Evolutionary conservation across 2,888 invertebrate species (phyloP).

Genomic region (Drepanosiphum platanoidis): DNA sequence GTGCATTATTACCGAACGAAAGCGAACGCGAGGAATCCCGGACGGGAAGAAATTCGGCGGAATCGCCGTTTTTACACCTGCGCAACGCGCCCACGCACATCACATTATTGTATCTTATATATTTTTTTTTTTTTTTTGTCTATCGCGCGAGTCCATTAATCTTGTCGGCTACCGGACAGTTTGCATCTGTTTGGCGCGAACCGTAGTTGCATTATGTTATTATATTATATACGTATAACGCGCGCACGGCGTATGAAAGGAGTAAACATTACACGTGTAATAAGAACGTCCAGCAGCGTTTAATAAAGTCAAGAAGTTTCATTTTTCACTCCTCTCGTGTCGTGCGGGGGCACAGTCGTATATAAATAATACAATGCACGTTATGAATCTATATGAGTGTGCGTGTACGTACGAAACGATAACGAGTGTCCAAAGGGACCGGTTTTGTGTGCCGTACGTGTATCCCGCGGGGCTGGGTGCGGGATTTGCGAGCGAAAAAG

Average conservation of each 20-base stretch:
- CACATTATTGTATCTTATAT: not conserved
- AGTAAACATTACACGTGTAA: slow-evolving; percentile 62
- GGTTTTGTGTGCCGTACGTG: not conserved
- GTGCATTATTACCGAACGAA: slow-evolving; percentile 3
- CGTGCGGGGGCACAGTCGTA: not conserved
- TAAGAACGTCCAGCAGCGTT: slow-evolving; percentile 46
- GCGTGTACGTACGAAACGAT: slow-evolving; percentile 6
- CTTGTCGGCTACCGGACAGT: slow-evolving; percentile 52
- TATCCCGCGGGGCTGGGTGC: not conserved
- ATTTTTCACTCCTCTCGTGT: slow-evolving; percentile 49
- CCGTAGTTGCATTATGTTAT: not conserved
- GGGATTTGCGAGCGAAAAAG: slow-evolving; percentile 13
- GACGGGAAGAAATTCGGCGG: slow-evolving; percentile 7
- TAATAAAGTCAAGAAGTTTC: slow-evolving; percentile 60
- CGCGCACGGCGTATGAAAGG: slow-evolving; percentile 36
- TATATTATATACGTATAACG: not conserved
- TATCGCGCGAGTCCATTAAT: slow-evolving; percentile 49
- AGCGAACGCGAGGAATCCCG: slow-evolving; percentile 51
- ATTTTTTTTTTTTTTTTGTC: slow-evolving; percentile 26
- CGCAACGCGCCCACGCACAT: not conserved
- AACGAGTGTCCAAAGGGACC: slow-evolving; percentile 29
- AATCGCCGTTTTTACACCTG: slow-evolving; percentile 42
- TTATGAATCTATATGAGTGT: not conserved
- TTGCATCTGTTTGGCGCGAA: slow-evolving; percentile 56
- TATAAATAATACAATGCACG: slow-evolving; percentile 10